These are phyloP conservation scores for Acanthosoma haemorrhoidale DNA, from an alignment of 2,888 invertebrate species.

Conservation along the genomic window DNA sequence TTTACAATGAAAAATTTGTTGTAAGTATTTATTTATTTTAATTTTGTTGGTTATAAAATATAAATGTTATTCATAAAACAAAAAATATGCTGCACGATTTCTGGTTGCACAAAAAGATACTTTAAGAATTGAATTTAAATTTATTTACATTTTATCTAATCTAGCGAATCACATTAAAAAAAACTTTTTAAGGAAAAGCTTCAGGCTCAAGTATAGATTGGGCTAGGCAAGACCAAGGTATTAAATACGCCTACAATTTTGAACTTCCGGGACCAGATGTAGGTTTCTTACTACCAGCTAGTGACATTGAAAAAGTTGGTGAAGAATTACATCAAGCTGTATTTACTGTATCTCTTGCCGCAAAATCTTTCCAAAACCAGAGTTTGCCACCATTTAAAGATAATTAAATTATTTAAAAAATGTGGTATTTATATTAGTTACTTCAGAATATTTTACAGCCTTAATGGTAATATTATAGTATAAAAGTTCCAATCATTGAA, in stretches of 20 bases:
- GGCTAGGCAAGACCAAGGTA: neutral
- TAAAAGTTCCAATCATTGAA: no score
- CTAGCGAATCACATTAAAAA: no score
- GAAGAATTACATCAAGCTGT: neutral
- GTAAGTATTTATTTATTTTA: no score
- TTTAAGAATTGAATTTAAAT: no score
- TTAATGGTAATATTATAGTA: neutral
- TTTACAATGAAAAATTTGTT: no score
- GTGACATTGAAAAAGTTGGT: neutral
- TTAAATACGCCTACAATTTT: neutral
- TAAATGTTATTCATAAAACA: no score
- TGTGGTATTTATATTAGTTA: no score
- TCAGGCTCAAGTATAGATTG: constrained; percentile 6
- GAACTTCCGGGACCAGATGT: neutral
- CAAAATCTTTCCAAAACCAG: neutral
- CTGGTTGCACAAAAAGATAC: no score
- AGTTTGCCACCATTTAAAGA: neutral
- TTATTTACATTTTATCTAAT: no score
- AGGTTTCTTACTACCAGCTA: neutral
- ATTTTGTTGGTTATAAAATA: no score
- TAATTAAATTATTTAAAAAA: neutral
- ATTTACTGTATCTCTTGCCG: neutral
- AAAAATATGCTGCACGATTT: no score
- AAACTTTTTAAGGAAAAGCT: neutral
- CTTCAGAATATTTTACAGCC: neutral